Evolutionary conservation across 2,113 vertebrate species (phyloP).

Genomic region (Mionectes macconnelli): DNA sequence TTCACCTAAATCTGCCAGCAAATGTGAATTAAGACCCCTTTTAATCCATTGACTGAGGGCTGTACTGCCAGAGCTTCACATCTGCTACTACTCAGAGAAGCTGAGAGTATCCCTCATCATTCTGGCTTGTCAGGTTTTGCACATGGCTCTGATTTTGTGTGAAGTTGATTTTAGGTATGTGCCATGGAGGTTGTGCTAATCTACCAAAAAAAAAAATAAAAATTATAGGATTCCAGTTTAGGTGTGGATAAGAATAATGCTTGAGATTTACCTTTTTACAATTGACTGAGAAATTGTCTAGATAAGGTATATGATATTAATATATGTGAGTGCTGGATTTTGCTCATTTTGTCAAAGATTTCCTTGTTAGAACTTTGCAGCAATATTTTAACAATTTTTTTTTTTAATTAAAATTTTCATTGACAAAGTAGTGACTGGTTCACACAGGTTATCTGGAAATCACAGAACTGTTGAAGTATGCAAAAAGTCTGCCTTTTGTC

Average conservation of each 20-base stretch:
- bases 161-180: background rate
- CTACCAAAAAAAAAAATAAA: background rate
- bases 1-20: slow-evolving; percentile 5
- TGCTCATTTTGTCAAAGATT: background rate
- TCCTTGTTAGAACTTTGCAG: background rate
- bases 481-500: background rate
- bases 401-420: background rate
- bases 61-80: background rate
- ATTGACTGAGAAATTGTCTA: background rate
- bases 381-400: background rate
- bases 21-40: background rate
- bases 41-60: background rate
- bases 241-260: background rate
- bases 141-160: background rate
- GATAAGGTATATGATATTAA: background rate
- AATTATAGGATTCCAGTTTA: background rate
- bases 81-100: slow-evolving; percentile 20
- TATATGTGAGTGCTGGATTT: background rate
- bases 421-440: background rate
- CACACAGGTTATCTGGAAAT: background rate
- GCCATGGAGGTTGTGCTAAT: background rate
- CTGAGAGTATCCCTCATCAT: background rate
- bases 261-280: background rate
- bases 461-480: background rate
- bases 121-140: background rate